Percentiles rank a stretch among this genome's conserved stretches.
Evolutionary conservation across 1,140 invertebrate genomes (phyloP).

Genomic region (Atta texana): DNA sequence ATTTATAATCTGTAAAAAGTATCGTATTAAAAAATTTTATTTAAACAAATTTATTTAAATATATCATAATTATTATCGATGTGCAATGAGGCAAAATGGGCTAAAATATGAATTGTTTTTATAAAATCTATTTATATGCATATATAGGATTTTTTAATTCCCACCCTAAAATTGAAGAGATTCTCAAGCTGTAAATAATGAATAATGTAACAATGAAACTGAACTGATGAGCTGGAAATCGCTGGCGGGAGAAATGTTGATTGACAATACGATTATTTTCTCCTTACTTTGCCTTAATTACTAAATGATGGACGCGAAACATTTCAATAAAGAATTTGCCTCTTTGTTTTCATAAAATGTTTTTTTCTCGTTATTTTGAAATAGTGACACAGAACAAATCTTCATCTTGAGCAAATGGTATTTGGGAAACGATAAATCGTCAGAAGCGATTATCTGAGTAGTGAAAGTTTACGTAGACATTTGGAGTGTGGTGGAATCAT

Average conservation of each 20-base stretch:
- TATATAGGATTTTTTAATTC: conserved; percentile 24
- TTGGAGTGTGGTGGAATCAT: background rate
- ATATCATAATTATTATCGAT: background rate
- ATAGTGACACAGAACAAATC: background rate
- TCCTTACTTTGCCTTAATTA: background rate
- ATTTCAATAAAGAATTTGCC: conserved; percentile 18
- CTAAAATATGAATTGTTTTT: conserved; percentile 3
- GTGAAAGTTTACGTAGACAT: conserved; percentile 8
- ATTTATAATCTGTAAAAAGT: background rate
- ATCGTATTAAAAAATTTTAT: conserved; percentile 22
- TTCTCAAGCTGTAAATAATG: background rate
- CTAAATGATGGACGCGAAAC: conserved; percentile 7
- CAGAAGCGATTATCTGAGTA: background rate
- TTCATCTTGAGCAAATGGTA: background rate
- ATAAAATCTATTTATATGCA: background rate
- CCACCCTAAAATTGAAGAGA: conserved; percentile 46
- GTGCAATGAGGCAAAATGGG: background rate
- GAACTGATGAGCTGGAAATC: background rate
- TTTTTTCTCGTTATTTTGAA: background rate
- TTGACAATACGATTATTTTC: conserved; percentile 16
- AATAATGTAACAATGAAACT: conserved; percentile 36
- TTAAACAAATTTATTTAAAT: conserved; percentile 14
- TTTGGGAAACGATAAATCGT: background rate
- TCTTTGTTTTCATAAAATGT: background rate
- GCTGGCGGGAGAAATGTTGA: background rate